A percentile compares a stretch with the other conserved stretches of the same genome.
Evolutionary conservation across 2,113 vertebrate genomes (phyloP).

Genomic region (Gymnarchus niloticus): DNA sequence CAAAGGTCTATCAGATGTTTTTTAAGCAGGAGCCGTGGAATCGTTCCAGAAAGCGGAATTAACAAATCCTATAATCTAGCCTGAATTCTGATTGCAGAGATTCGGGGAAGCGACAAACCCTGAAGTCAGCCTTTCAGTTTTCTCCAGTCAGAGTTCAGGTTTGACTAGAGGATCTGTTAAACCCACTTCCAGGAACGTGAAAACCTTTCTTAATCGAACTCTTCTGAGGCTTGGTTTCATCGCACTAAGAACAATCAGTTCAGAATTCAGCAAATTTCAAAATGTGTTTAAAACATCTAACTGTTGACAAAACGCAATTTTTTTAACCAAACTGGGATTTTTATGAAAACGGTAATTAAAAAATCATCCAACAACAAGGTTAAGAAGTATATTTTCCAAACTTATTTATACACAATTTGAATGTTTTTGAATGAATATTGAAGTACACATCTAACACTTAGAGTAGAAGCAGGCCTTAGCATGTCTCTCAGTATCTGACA

Average conservation of each 20-base stretch:
- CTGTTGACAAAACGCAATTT: neutral
- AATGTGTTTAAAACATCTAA: neutral
- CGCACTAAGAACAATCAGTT: neutral
- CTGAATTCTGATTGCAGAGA: too few species aligned
- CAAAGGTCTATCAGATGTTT: neutral
- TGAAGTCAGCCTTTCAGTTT: too few species aligned
- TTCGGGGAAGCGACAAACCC: too few species aligned
- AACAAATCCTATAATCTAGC: too few species aligned
- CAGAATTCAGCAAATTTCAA: neutral
- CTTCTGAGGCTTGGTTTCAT: neutral
- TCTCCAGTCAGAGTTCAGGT: too few species aligned
- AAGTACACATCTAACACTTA: neutral
- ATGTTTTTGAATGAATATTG: neutral
- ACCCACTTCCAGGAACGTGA: too few species aligned
- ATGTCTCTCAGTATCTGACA: neutral
- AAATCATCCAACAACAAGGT: neutral
- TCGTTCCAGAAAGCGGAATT: too few species aligned
- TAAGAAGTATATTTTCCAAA: neutral
- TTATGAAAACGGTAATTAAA: neutral
- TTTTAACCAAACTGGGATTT: neutral
- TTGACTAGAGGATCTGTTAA: too few species aligned
- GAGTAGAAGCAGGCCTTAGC: neutral
- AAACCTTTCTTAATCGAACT: neutral
- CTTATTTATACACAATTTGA: neutral
- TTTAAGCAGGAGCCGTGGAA: too few species aligned